These are phyloP conservation scores for Xerus inauris DNA, from an alignment of 2,113 vertebrate species.

Conservation along the genomic window DNA sequence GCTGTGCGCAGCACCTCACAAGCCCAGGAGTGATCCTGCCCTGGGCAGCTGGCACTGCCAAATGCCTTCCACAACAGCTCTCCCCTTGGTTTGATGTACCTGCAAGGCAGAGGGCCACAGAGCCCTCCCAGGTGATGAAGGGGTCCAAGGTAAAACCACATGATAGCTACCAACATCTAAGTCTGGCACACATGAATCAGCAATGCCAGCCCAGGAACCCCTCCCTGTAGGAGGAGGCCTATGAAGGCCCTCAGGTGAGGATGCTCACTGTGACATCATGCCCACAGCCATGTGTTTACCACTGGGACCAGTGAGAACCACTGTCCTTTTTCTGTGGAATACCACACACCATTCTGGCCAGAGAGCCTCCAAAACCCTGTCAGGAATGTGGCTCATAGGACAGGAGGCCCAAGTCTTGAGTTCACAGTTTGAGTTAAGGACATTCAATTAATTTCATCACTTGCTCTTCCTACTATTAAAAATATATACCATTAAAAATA, in stretches of 20 bases:
- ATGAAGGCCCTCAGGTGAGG: rapidly evolving
- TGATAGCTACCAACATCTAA: neutral
- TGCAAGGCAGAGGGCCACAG: neutral
- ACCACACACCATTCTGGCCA: neutral
- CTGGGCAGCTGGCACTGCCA: neutral
- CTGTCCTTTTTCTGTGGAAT: rapidly evolving
- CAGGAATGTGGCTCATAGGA: neutral
- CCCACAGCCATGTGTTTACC: rapidly evolving
- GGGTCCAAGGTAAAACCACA: neutral
- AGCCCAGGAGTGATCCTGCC: neutral
- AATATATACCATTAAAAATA: neutral
- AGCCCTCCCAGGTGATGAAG: neutral
- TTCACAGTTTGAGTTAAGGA: neutral
- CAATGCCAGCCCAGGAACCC: neutral
- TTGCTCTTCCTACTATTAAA: neutral
- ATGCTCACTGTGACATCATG: rapidly evolving
- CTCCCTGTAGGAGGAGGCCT: neutral
- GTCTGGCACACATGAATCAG: neutral
- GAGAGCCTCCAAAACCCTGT: neutral
- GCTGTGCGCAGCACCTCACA: rapidly evolving
- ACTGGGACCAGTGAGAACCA: neutral
- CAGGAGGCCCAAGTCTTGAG: too few relatives aligned
- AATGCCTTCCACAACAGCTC: neutral
- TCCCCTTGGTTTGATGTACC: neutral
- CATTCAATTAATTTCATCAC: neutral